Conservation (phyloP, 2,888 invertebrate species). For the Boloria selene region DNA sequence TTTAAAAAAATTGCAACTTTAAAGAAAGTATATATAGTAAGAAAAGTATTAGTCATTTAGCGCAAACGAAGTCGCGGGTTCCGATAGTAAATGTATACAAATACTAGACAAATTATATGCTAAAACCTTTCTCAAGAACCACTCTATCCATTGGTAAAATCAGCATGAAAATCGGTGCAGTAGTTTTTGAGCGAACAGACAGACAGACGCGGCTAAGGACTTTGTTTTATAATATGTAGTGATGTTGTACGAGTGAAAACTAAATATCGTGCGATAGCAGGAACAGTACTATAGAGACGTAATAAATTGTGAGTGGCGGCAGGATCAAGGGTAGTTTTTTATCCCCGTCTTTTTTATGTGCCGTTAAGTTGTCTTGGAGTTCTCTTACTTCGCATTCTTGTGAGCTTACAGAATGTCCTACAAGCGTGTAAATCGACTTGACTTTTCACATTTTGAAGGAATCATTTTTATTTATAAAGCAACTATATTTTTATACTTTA, state of each 20-base stretch:
- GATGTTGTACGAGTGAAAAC: neutral
- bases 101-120: no score
- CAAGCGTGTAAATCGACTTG: slow-evolving; percentile 16
- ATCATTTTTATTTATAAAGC: neutral
- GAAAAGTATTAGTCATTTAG: no score
- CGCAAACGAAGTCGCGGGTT: no score
- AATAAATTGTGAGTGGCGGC: slow-evolving; percentile 26
- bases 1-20: no score
- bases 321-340: slow-evolving; percentile 30
- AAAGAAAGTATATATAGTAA: no score
- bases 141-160: no score
- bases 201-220: no score
- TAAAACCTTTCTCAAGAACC: no score
- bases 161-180: no score
- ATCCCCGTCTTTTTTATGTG: slow-evolving; percentile 21
- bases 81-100: no score
- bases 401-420: slow-evolving; percentile 15
- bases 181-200: no score
- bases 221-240: no score
- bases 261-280: slow-evolving; percentile 12
- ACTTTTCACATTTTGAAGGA: slow-evolving; percentile 1
- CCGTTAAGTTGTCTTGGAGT: slow-evolving; percentile 32
- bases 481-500: neutral
- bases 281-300: slow-evolving; percentile 7
- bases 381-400: slow-evolving; percentile 30